Evolutionary conservation across 2,797 vertebrate species (phyloP), one percentile per base, ranked within the genome.

Genomic region (Notamacropus eugenii): DNA sequence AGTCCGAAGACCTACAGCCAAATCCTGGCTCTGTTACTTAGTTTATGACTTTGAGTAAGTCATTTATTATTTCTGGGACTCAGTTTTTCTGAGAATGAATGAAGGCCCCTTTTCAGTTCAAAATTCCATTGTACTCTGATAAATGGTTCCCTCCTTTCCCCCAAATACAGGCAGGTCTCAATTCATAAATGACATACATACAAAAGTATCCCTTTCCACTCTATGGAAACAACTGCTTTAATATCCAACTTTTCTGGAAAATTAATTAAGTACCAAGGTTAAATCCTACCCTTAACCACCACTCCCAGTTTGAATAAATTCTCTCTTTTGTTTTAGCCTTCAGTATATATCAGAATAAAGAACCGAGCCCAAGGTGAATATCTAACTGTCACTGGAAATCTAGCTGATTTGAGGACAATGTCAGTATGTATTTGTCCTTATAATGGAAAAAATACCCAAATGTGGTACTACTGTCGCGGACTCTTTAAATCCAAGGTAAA

Each of bases 401-500:
- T 97, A 0, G 95, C 98, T 0, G 98, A 98, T 52, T 52, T 98
- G 0, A 98, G 98, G 93, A 98, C 98, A 0, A 96, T 98, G 0
- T 99, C 98, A 1, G 98, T 99, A 94, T 99, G 97, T 0, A 95
- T 98, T 0, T 97, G 98, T 90, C 98, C 99, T 0, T 98, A 97
- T 91, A 98, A 93, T 0, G 97, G 98, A 50, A 98, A 98, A 96
- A 94, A 96, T 54, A 98, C 98, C 3, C 99, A 99, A 98, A 97
- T 99, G 97, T 99, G 99, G 99, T 97, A 98, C 97, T 99, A 99
- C 97, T 98, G 97, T 31, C 95, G 10, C 0, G 99, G 99, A 4
- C 98, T 99, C 90, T 96, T 99, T 95, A 99, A 99, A 97, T 99
- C 99, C 97, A 99, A 98, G 99, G 99, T 99, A 97, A 98, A 56